A percentile compares a stretch with the other conserved stretches of the same genome.
These are phyloP conservation scores for Coptotermes formosanus DNA, from an alignment of 1,140 invertebrate species.

Conservation along the genomic window DNA sequence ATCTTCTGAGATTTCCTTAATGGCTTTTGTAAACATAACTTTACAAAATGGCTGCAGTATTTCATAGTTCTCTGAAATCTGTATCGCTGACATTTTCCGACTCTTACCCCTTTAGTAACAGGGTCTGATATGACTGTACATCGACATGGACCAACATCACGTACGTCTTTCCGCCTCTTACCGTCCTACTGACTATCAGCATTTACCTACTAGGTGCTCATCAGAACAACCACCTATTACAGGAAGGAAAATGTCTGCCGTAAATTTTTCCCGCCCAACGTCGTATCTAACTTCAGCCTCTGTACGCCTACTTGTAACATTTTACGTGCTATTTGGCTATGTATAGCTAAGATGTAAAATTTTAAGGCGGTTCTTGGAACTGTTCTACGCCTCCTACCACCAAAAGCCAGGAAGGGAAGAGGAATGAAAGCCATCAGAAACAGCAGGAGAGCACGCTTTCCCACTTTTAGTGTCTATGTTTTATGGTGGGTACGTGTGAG, in stretches of 20 bases:
- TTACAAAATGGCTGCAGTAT: neutral
- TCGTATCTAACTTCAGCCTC: neutral
- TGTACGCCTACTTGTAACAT: neutral
- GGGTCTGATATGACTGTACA: neutral
- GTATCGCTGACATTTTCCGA: neutral
- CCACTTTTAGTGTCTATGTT: neutral
- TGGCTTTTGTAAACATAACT: neutral
- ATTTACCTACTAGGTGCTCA: neutral
- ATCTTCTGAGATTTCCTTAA: too few relatives aligned
- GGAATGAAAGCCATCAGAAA: neutral
- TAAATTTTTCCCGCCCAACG: neutral
- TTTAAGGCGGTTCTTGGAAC: neutral
- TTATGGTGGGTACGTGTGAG: conserved; percentile 10
- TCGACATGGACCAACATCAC: neutral
- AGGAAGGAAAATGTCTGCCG: conserved; percentile 8
- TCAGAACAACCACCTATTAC: neutral
- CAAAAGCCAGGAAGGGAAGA: neutral
- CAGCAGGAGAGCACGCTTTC: neutral
- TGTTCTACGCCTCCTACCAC: neutral
- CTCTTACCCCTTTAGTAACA: neutral
- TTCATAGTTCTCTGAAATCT: neutral
- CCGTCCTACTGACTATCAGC: neutral
- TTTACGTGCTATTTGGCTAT: neutral
- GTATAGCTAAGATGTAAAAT: neutral
- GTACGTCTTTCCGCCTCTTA: neutral